Conservation (phyloP, 2,797 vertebrate genomes). For the Okamejei kenojei region DNA sequence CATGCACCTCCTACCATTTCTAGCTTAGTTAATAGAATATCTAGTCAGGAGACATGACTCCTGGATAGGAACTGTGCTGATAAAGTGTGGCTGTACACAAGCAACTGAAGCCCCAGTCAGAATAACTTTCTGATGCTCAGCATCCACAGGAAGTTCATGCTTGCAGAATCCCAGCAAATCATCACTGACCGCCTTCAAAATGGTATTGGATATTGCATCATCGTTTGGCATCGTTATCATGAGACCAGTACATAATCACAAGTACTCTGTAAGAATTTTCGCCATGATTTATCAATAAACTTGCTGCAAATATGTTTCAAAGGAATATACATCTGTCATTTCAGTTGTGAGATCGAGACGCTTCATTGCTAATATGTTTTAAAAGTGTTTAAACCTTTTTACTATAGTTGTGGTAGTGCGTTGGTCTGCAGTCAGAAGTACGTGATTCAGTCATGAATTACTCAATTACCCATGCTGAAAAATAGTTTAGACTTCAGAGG, state of each 20-base stretch:
- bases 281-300: constrained; percentile 1
- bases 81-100: too few species aligned
- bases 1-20: not conserved
- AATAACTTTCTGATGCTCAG: not conserved
- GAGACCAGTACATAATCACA: not conserved
- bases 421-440: not conserved
- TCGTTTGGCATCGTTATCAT: not conserved
- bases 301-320: not conserved
- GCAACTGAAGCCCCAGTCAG: not conserved
- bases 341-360: not conserved
- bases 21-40: not conserved
- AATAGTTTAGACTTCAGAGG: not conserved
- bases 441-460: not conserved
- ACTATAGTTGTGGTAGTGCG: not conserved
- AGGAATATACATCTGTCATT: not conserved
- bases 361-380: not conserved
- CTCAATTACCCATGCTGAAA: not conserved
- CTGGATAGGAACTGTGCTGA: not conserved
- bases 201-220: not conserved
- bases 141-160: not conserved
- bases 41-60: too few species aligned
- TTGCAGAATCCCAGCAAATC: not conserved
- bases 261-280: not conserved
- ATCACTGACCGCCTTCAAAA: not conserved
- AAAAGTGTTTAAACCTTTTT: not conserved